Evolutionary conservation across 1,140 invertebrate genomes (phyloP).

Genomic region (Callitettix versicolor): DNA sequence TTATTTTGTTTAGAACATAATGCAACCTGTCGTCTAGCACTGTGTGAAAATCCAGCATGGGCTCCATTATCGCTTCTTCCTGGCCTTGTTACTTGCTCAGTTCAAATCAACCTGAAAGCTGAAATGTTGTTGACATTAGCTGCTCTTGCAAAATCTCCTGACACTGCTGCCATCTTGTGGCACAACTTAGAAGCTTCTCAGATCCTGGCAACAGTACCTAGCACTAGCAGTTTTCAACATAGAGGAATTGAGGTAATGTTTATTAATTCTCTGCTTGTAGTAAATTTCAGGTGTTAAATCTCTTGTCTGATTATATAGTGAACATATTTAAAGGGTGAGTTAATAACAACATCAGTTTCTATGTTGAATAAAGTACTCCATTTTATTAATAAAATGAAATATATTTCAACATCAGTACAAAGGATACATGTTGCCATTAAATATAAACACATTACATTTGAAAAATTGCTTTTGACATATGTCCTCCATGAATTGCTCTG

Average conservation of each 20-base stretch:
- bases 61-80: slow-evolving; percentile 65
- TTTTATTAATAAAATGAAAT: too few relatives aligned
- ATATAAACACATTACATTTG: too few relatives aligned
- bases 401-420: too few relatives aligned
- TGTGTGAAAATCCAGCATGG: slow-evolving; percentile 82
- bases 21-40: slow-evolving; percentile 60
- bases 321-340: too few relatives aligned
- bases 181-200: slow-evolving; percentile 76
- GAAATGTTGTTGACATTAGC: slow-evolving; percentile 66
- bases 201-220: slow-evolving; percentile 59
- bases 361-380: too few relatives aligned
- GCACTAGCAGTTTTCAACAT: slow-evolving; percentile 49
- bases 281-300: too few relatives aligned
- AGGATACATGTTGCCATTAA: too few relatives aligned
- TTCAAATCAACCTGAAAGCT: slow-evolving; percentile 76
- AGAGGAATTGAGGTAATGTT: slow-evolving; percentile 43
- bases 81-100: slow-evolving; percentile 71
- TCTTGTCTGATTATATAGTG: too few relatives aligned
- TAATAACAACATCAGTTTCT: too few relatives aligned
- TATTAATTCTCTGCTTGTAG: too few relatives aligned
- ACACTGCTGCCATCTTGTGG: slow-evolving; percentile 70
- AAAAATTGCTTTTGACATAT: too few relatives aligned
- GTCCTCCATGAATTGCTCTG: too few relatives aligned
- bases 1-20: slow-evolving; percentile 43
- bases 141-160: slow-evolving; percentile 60